Evolutionary conservation across 2,888 invertebrate genomes (phyloP).

Genomic region (Masnerella sp.): DNA sequence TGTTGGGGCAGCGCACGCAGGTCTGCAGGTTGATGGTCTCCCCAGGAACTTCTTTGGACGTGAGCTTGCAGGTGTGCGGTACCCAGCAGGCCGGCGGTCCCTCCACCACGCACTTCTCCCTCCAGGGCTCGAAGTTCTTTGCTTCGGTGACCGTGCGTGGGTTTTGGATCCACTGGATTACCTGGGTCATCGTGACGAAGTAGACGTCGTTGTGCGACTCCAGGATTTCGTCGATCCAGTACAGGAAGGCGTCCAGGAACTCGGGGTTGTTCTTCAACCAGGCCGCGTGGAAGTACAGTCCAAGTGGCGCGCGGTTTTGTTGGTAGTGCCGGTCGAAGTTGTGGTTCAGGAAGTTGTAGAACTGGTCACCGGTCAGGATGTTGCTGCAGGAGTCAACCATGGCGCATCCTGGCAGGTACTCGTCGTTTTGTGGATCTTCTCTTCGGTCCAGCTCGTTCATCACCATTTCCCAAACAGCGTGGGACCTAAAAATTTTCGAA

Average conservation of each 20-base stretch:
- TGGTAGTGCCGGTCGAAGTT: conserved; percentile 96
- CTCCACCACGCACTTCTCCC: conserved; percentile 94
- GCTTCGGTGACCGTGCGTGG: conserved; percentile 90
- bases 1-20: conserved; percentile 94
- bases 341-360: conserved; percentile 95
- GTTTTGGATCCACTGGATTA: conserved; percentile 97
- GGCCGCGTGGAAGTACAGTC: conserved; percentile 95
- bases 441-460: conserved; percentile 95
- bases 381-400: conserved; percentile 98
- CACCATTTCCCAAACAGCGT: conserved; percentile 98
- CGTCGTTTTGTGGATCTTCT: conserved; percentile 93
- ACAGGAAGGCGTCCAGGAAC: conserved; percentile 93
- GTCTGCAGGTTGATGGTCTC: conserved; percentile 96
- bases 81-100: conserved; percentile 91
- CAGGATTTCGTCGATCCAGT: conserved; percentile 94
- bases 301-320: conserved; percentile 92
- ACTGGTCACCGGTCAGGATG: conserved; percentile 93
- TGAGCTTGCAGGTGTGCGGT: conserved; percentile 93
- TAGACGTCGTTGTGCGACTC: conserved; percentile 93
- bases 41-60: conserved; percentile 95
- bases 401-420: conserved; percentile 93
- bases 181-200: conserved; percentile 97
- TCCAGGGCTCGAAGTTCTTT: conserved; percentile 96
- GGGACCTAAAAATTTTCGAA: conserved; percentile 81
- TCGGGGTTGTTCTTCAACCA: conserved; percentile 96